Conservation (phyloP, 2,797 vertebrate genomes). For the Lithobates pipiens region DNA sequence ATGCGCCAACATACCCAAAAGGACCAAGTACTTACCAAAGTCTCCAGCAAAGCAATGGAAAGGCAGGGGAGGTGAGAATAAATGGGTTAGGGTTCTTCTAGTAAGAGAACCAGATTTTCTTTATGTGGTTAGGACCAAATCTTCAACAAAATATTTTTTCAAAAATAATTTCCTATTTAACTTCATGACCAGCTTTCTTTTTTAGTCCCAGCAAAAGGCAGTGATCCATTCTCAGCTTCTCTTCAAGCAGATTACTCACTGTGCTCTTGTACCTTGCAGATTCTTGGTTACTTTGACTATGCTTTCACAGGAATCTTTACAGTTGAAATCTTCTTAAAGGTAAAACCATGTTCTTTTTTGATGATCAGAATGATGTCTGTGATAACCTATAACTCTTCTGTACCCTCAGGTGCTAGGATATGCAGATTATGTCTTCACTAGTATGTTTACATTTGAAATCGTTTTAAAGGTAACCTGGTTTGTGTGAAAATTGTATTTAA, state of each 20-base stretch:
- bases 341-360: constrained; percentile 80
- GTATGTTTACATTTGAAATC: constrained; percentile 99
- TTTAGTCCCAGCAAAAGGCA: neutral
- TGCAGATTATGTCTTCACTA: constrained; percentile 99
- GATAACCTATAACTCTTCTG: constrained; percentile 89
- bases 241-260: constrained; percentile 68
- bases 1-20: no score
- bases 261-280: constrained; percentile 90
- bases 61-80: no score
- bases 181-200: neutral
- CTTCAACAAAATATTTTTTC: no score
- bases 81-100: no score
- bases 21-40: no score
- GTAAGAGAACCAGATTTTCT: no score
- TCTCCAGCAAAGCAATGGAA: no score
- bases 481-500: constrained; percentile 59
- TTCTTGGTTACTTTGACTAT: constrained; percentile 99
- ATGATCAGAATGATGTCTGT: constrained; percentile 78
- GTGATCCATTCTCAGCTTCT: neutral
- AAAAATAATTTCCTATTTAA: neutral
- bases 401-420: constrained; percentile 97
- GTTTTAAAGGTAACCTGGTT: constrained; percentile 95
- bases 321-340: constrained; percentile 99
- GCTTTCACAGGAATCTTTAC: constrained; percentile 99
- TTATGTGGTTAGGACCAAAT: no score